These are phyloP conservation scores for Erebia ligea DNA, from an alignment of 2,888 invertebrate genomes.

Conservation along the genomic window DNA sequence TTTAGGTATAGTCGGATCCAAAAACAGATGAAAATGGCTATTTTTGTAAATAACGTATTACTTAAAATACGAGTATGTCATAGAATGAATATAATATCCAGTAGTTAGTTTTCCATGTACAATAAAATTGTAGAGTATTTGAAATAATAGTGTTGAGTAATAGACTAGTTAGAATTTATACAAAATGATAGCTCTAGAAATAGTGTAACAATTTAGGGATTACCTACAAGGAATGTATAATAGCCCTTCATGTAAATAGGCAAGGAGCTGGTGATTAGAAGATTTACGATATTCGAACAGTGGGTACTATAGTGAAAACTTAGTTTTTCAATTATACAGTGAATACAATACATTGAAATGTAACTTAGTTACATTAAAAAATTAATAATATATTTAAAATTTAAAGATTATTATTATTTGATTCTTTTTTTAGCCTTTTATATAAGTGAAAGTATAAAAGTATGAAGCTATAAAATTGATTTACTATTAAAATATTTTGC, in stretches of 20 bases:
- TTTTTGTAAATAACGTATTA: slow-evolving; percentile 82
- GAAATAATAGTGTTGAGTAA: slow-evolving; percentile 57
- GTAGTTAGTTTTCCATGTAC: slow-evolving; percentile 81
- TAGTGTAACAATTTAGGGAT: slow-evolving; percentile 72
- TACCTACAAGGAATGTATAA: slow-evolving; percentile 69
- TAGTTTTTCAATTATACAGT: background rate
- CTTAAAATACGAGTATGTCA: slow-evolving; percentile 80
- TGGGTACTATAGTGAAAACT: background rate
- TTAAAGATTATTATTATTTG: too few species aligned
- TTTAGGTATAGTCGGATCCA: slow-evolving; percentile 64
- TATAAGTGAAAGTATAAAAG: too few species aligned
- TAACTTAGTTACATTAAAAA: too few species aligned
- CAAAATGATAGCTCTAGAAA: slow-evolving; percentile 73
- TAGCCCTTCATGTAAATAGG: slow-evolving; percentile 60
- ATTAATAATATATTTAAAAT: too few species aligned
- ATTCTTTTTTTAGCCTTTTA: too few species aligned
- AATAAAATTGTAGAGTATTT: slow-evolving; percentile 80
- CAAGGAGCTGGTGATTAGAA: slow-evolving; percentile 9
- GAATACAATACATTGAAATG: too few species aligned
- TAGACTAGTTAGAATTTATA: slow-evolving; percentile 81
- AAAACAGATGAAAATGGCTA: slow-evolving; percentile 71
- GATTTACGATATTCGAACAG: background rate
- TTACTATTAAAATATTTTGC: too few species aligned
- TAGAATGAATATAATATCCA: slow-evolving; percentile 76
- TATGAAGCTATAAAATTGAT: too few species aligned